Percentiles rank a stretch among this genome's conserved stretches.
Evolutionary conservation across 2,888 invertebrate species (phyloP).

Genomic region (Cantharis rustica): DNA sequence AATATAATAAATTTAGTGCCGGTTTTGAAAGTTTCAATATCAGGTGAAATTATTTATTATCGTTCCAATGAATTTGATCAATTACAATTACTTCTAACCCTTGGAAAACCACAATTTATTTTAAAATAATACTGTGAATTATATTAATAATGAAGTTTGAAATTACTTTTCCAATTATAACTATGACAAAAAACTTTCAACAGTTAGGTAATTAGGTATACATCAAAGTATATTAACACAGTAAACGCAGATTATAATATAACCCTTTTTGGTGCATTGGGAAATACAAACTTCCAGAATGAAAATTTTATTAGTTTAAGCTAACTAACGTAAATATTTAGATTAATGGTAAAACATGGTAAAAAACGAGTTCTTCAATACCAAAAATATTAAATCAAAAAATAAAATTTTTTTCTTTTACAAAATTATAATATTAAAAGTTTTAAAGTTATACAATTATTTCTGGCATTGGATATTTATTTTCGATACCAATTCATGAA

Average conservation of each 20-base stretch:
- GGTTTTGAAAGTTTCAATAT: not conserved
- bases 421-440: too few relatives aligned
- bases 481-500: too few relatives aligned
- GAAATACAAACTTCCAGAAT: not conserved
- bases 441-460: too few relatives aligned
- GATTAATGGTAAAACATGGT: not conserved
- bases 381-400: too few relatives aligned
- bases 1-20: not conserved
- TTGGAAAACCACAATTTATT: not conserved
- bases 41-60: not conserved
- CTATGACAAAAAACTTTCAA: not conserved
- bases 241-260: not conserved
- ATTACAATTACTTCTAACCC: not conserved
- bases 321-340: not conserved
- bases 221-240: not conserved
- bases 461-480: too few relatives aligned
- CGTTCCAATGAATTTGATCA: not conserved
- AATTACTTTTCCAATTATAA: not conserved
- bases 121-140: not conserved
- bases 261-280: not conserved
- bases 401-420: too few relatives aligned
- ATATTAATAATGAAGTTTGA: not conserved
- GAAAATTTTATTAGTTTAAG: not conserved
- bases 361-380: not conserved
- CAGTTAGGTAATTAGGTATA: not conserved